A percentile compares a stretch with the other conserved stretches of the same genome.
Evolutionary conservation across 2,888 invertebrate genomes (phyloP).

Genomic region (Suillia variegata): DNA sequence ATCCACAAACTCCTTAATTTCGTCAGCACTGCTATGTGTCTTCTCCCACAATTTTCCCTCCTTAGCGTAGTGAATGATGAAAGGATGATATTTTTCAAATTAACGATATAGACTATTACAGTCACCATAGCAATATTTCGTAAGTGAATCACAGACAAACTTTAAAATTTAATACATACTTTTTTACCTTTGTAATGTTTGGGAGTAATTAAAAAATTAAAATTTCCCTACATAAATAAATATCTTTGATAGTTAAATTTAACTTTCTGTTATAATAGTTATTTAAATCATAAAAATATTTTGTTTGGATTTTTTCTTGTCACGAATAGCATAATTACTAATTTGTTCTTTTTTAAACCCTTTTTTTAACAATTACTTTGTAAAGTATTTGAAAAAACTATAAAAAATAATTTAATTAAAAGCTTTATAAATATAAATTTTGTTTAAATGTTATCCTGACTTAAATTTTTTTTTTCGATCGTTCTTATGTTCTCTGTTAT

Average conservation of each 20-base stretch:
- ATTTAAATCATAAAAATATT: neutral
- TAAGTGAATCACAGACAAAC: neutral
- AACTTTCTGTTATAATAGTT: no score
- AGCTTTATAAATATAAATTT: conserved; percentile 26
- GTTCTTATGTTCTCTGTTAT: conserved; percentile 14
- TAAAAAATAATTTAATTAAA: conserved; percentile 15
- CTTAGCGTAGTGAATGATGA: conserved; percentile 15
- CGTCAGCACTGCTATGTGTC: conserved; percentile 15
- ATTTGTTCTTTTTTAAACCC: conserved; percentile 11
- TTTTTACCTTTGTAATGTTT: no score
- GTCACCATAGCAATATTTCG: neutral
- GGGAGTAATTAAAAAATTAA: no score
- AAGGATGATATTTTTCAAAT: conserved; percentile 20
- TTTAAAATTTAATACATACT: no score
- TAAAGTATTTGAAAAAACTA: neutral
- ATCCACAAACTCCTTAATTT: no score
- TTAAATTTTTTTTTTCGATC: neutral
- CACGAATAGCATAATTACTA: neutral
- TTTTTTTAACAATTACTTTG: conserved; percentile 4
- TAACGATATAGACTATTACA: neutral
- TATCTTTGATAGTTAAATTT: no score
- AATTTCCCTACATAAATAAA: no score
- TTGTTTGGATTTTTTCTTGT: no score
- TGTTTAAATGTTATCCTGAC: conserved; percentile 11
- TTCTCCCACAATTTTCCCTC: conserved; percentile 19